Conservation (phyloP, 2,797 vertebrate genomes). For the Takifugu ocellatus region DNA sequence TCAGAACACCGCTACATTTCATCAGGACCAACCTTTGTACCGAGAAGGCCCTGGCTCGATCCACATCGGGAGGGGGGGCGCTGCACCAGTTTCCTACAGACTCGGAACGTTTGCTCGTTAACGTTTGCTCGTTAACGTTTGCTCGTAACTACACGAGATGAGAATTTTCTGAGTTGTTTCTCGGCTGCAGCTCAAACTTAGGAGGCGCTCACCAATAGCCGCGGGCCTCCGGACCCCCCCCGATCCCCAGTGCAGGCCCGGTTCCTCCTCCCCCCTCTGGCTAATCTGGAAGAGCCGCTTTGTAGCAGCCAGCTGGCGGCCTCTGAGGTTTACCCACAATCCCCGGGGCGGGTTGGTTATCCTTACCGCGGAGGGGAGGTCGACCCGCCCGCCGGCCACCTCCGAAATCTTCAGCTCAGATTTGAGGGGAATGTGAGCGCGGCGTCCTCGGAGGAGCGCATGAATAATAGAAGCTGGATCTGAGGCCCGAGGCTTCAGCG, state of each 20-base stretch:
- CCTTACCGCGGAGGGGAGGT: slow-evolving; percentile 44
- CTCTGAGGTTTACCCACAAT: slow-evolving; percentile 48
- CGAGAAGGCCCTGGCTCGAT: too few relatives aligned
- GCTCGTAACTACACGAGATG: too few relatives aligned
- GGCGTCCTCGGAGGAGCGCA: slow-evolving; percentile 25
- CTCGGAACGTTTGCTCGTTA: too few relatives aligned
- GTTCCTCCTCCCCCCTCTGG: slow-evolving; percentile 47
- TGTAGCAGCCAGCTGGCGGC: slow-evolving; percentile 35
- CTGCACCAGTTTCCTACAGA: too few relatives aligned
- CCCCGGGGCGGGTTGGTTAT: slow-evolving; percentile 23
- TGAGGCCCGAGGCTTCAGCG: slow-evolving; percentile 24
- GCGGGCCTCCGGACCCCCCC: slow-evolving; percentile 38
- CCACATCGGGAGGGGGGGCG: too few relatives aligned
- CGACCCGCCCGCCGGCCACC: slow-evolving; percentile 45
- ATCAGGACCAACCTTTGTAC: too few relatives aligned
- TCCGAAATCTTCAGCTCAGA: slow-evolving; percentile 23
- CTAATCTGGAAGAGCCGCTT: slow-evolving; percentile 47
- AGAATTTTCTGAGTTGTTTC: too few relatives aligned
- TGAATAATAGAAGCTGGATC: slow-evolving; percentile 20
- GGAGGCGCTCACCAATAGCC: slow-evolving; percentile 15
- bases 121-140: too few relatives aligned
- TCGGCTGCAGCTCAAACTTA: too few relatives aligned
- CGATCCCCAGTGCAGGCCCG: slow-evolving; percentile 21
- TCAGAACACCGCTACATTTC: too few relatives aligned
- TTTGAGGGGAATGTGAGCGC: slow-evolving; percentile 32